Evolutionary conservation across 2,113 vertebrate genomes (phyloP), one percentile per base, ranked within the genome.

Genomic region (Lasiurus cinereus): DNA sequence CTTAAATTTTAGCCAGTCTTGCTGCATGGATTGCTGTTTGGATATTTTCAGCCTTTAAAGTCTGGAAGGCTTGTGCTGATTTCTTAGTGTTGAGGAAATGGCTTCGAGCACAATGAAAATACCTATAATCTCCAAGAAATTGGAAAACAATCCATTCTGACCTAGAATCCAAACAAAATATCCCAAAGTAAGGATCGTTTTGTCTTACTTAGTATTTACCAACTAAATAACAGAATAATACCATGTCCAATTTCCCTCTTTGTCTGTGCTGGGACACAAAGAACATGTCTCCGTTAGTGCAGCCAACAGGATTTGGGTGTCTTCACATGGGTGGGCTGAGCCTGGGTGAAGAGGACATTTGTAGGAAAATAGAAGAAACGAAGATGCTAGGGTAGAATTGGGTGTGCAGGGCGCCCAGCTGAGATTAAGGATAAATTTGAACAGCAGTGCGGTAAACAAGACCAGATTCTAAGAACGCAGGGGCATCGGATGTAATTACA

Each of bases 31-130:
- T 88, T 83, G 73, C 19, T 93, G 5, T 86, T 91, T 93, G 91
- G 59, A 83, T 64, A 72, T 94, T 95, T 95, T 88, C 52, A 94
- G 3, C 10, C 76, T 93, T 84, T 97, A 83, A 43, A 88, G 79
- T 83, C 46, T 84, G 24, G 82, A 80, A 74, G 46, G 16, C 8
- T 94, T 94, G 33, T 72, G 24, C 33, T 27, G 13, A 92, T 24
- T 24, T 33, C 22, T 70, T 93, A 92, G 46, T 86, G 43, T 48
- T 88, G 91, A 59, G 46, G 43, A 95, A 95, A 83, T 89, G 82
- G 22, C 85, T 96, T 76, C 91, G 84, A 76, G 15, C 10, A 64
- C 76, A 13, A 89, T 67, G n/a, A 72, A 94, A 91, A 82, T 72
- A n/a, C 8, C n/a, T 90, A 10, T 69, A 56, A 89, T 94, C 80